Conservation (phyloP, 1,140 invertebrate genomes). For the Varroa destructor region DNA sequence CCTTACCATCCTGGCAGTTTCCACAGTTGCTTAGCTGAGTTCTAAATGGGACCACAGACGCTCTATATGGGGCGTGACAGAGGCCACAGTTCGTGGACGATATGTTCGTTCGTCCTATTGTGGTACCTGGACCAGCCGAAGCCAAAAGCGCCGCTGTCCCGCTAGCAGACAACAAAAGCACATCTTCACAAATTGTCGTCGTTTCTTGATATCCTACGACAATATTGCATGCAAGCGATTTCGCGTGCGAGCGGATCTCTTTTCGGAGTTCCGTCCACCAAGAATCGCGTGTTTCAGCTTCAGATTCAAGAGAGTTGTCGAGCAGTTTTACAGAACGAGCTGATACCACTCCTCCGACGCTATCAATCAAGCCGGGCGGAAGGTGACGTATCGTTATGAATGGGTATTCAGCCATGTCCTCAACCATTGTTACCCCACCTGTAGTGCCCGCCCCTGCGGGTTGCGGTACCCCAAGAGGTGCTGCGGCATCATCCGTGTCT, state of each 20-base stretch:
- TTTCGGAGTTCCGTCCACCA: constrained; percentile 92
- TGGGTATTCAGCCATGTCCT: constrained; percentile 59
- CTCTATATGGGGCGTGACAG: constrained; percentile 2
- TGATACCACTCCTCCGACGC: constrained; percentile 76
- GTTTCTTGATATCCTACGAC: constrained; percentile 79
- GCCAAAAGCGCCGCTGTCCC: constrained; percentile 63
- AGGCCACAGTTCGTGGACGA: constrained; percentile 24
- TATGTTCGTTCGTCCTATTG: background rate
- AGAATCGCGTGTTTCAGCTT: constrained; percentile 72
- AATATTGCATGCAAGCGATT: constrained; percentile 78
- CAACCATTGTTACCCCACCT: constrained; percentile 35
- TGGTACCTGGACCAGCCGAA: background rate
- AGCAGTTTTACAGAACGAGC: constrained; percentile 73
- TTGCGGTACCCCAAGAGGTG: constrained; percentile 33
- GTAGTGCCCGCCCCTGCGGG: constrained; percentile 33
- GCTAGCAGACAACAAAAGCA: constrained; percentile 77
- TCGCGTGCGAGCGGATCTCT: constrained; percentile 79
- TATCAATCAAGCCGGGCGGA: constrained; percentile 69
- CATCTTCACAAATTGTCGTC: constrained; percentile 82
- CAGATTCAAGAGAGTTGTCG: constrained; percentile 52
- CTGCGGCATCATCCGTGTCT: constrained; percentile 8
- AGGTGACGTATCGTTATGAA: constrained; percentile 85
- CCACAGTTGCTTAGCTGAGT: constrained; percentile 7
- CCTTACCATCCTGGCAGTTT: constrained; percentile 56
- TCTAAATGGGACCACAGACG: constrained; percentile 5